A percentile compares a stretch with the other conserved stretches of the same genome.
These are phyloP conservation scores for Sitophilus oryzae DNA, from an alignment of 1,140 invertebrate species.

Conservation along the genomic window DNA sequence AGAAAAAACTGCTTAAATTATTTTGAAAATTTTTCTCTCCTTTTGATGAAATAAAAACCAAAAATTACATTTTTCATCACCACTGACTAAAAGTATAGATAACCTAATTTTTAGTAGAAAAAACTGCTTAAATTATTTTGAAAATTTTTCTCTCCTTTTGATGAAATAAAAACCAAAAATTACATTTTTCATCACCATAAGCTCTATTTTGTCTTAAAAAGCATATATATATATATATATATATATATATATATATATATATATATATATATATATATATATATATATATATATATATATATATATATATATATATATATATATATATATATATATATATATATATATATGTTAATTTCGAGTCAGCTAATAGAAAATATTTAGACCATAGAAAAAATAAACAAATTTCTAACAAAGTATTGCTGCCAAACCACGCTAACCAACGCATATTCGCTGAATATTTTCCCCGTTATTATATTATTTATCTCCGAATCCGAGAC, in stretches of 20 bases:
- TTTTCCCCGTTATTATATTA: too few species aligned
- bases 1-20: too few species aligned
- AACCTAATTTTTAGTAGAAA: too few species aligned
- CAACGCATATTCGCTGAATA: too few species aligned
- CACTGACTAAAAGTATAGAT: too few species aligned
- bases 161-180: neutral
- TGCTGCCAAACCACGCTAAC: too few species aligned
- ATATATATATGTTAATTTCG: conserved; percentile 4
- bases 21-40: too few species aligned
- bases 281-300: conserved; percentile 13
- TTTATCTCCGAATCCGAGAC: too few species aligned
- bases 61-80: neutral
- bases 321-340: conserved; percentile 13
- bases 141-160: too few species aligned
- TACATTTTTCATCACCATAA: neutral
- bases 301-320: conserved; percentile 11
- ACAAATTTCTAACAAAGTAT: too few species aligned
- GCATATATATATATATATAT: conserved; percentile 4
- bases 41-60: neutral
- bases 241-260: conserved; percentile 9
- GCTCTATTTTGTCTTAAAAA: neutral
- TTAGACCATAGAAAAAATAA: too few species aligned
- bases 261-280: conserved; percentile 9
- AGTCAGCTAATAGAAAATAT: neutral
- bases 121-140: too few species aligned